These are phyloP conservation scores for Eugnorisma glareosa DNA, from an alignment of 2,888 invertebrate species.

Conservation along the genomic window DNA sequence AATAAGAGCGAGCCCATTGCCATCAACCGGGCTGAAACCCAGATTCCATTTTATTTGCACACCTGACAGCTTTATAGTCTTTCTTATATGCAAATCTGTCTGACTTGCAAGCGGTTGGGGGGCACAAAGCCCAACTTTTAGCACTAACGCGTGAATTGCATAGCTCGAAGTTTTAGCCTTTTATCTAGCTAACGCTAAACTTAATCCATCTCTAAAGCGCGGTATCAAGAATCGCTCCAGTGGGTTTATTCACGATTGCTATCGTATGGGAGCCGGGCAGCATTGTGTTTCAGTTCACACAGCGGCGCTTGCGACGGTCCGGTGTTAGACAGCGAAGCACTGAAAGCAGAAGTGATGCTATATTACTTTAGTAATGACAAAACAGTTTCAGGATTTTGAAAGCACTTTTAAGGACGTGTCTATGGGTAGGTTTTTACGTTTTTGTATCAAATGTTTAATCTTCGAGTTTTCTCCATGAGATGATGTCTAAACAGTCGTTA, in stretches of 20 bases:
- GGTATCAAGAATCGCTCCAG: conserved; percentile 76
- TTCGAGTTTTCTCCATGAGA: neutral
- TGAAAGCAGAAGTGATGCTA: conserved; percentile 35
- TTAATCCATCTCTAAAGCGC: conserved; percentile 79
- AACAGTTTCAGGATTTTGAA: neutral
- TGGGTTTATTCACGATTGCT: conserved; percentile 79
- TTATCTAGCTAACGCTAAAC: conserved; percentile 61
- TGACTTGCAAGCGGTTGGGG: conserved; percentile 11
- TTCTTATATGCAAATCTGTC: conserved; percentile 3
- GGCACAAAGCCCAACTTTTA: conserved; percentile 31
- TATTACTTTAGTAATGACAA: neutral
- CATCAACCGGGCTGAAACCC: neutral
- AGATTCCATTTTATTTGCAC: neutral
- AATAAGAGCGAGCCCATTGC: neutral
- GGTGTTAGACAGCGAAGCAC: conserved; percentile 20
- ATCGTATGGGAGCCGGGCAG: conserved; percentile 76
- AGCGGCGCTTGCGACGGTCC: conserved; percentile 59
- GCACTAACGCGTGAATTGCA: conserved; percentile 27
- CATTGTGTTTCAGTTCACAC: conserved; percentile 77
- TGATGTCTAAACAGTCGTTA: neutral
- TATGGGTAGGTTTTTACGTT: neutral
- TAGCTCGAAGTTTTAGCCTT: conserved; percentile 42
- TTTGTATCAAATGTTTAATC: neutral
- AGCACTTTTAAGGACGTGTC: neutral
- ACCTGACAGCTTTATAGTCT: neutral